phyloP scores from a whole-genome alignment of 2,113 vertebrate species.

The Rhodinocichla rosea region DNA sequence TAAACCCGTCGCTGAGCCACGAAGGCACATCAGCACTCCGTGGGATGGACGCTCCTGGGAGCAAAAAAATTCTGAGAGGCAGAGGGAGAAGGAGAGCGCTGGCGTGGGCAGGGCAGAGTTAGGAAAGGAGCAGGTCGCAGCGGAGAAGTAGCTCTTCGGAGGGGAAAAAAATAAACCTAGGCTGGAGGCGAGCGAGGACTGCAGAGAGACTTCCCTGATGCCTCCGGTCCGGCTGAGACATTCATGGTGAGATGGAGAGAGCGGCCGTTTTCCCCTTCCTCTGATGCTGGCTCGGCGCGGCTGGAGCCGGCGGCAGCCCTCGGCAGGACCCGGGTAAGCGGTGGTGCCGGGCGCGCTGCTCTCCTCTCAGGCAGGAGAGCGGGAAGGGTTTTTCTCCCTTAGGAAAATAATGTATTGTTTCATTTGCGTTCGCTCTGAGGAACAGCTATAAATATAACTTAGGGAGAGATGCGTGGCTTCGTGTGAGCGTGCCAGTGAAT shows the following conservation, averaged over 20 bases:
- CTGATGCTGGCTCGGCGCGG: slow-evolving; percentile 39
- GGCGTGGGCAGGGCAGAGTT: slow-evolving; percentile 45
- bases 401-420: slow-evolving; percentile 23
- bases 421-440: slow-evolving; percentile 9
- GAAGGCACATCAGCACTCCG: slow-evolving; percentile 15
- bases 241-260: slow-evolving; percentile 30
- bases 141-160: background rate
- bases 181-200: background rate
- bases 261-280: background rate
- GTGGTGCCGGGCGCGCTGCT: background rate
- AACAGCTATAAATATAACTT: slow-evolving; percentile 52
- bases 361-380: background rate
- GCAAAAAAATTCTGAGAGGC: slow-evolving; percentile 51
- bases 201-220: background rate
- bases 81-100: slow-evolving; percentile 53
- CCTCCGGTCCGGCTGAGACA: background rate
- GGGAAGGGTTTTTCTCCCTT: background rate
- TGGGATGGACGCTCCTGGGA: slow-evolving; percentile 50
- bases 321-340: slow-evolving; percentile 61
- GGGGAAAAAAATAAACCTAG: background rate
- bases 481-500: slow-evolving; percentile 20
- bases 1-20: background rate
- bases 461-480: slow-evolving; percentile 24
- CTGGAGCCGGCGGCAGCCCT: slow-evolving; percentile 46
- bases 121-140: slow-evolving; percentile 24